These are phyloP conservation scores for Beroe ovata DNA, from an alignment of 37 sponge, comb jelly and placozoan genomes.

Conservation along the genomic window DNA sequence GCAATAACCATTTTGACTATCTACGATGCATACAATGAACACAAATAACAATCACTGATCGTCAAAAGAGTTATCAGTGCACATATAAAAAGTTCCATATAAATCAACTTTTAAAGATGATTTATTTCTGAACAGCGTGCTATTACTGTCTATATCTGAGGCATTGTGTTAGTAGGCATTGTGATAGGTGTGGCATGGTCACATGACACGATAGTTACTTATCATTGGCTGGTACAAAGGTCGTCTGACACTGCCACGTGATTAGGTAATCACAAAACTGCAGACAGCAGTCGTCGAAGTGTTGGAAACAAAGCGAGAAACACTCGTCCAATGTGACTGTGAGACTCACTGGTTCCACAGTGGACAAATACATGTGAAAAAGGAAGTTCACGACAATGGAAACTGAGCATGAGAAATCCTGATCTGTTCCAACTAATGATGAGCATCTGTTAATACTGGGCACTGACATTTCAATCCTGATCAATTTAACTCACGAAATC, in stretches of 20 bases:
- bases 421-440: too few species aligned
- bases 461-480: too few species aligned
- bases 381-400: too few species aligned
- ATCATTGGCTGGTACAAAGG: neutral
- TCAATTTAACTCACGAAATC: too few species aligned
- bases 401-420: too few species aligned
- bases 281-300: neutral
- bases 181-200: neutral
- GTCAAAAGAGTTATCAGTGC: neutral
- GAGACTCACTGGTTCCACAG: too few species aligned
- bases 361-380: too few species aligned
- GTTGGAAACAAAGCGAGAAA: neutral
- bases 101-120: neutral
- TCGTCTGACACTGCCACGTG: neutral
- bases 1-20: neutral
- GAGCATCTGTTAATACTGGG: too few species aligned
- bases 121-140: neutral
- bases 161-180: neutral
- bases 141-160: neutral
- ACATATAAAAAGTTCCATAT: neutral
- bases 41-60: neutral
- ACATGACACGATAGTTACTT: neutral
- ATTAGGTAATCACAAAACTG: neutral
- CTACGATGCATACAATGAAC: neutral
- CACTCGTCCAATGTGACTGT: too few species aligned